Evolutionary conservation across 92 coral and sea anemone species (phyloP).

Genomic region (Galaxea fascicularis): DNA sequence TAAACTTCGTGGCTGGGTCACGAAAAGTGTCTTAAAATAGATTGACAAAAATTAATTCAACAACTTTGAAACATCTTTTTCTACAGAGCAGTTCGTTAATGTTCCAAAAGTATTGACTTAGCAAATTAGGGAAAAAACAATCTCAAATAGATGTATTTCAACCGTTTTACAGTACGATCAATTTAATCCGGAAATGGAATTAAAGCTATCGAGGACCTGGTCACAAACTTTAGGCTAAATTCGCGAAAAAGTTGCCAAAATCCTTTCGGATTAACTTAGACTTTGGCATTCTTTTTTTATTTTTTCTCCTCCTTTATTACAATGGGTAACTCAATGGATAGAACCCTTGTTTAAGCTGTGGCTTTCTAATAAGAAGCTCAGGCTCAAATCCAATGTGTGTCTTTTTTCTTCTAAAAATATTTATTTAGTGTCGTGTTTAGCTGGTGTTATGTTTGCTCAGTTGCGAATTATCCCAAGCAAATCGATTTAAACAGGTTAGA

Average conservation of each 20-base stretch:
- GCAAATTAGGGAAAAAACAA: not conserved
- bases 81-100: not conserved
- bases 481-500: constrained; percentile 21
- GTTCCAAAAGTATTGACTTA: not conserved
- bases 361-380: constrained; percentile 28
- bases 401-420: constrained; percentile 28
- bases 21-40: not conserved
- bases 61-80: not conserved
- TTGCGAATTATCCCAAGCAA: constrained; percentile 34
- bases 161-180: not conserved
- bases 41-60: not conserved
- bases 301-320: not conserved
- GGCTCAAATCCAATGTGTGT: constrained; percentile 30
- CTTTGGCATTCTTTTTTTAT: not conserved
- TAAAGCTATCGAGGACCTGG: constrained; percentile 26
- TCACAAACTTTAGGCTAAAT: not conserved
- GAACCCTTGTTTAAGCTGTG: not conserved
- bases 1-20: constrained; percentile 14
- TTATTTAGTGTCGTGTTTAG: constrained; percentile 55
- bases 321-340: constrained; percentile 5
- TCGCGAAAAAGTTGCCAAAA: not conserved
- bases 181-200: constrained; percentile 39
- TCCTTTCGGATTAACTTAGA: constrained; percentile 25
- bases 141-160: not conserved
- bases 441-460: constrained; percentile 35